These are phyloP conservation scores for Flexamia atlantica DNA, from an alignment of 2,888 invertebrate genomes.

Conservation along the genomic window DNA sequence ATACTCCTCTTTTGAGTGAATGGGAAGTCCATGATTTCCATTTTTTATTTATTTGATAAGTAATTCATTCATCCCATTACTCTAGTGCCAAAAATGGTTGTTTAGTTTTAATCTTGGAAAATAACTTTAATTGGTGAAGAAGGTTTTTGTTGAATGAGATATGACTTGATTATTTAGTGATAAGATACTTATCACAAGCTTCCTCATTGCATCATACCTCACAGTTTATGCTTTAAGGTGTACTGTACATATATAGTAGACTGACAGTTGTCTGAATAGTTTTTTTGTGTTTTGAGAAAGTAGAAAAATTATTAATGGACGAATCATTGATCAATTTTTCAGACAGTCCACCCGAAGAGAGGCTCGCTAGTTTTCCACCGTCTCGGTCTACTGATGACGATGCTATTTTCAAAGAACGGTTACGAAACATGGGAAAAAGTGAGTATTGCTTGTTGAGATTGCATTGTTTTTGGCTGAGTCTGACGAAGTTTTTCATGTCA, in stretches of 20 bases:
- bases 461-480: no score
- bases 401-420: conserved; percentile 84
- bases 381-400: conserved; percentile 77
- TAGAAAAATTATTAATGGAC: background rate
- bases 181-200: background rate
- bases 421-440: conserved; percentile 91
- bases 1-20: no score
- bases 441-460: no score
- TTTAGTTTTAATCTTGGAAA: background rate
- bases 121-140: background rate
- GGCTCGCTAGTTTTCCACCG: conserved; percentile 65
- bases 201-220: background rate
- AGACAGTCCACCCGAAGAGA: conserved; percentile 70
- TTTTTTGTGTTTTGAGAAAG: background rate
- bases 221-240: background rate
- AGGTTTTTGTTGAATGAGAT: background rate
- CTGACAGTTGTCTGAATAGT: no score
- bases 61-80: no score
- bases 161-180: conserved; percentile 24
- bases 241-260: background rate
- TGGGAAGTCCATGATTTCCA: no score
- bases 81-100: no score
- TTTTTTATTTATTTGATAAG: no score
- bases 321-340: conserved; percentile 30
- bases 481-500: no score